phyloP scores from a whole-genome alignment of 2,113 vertebrate species.

The Ochotona princeps region DNA sequence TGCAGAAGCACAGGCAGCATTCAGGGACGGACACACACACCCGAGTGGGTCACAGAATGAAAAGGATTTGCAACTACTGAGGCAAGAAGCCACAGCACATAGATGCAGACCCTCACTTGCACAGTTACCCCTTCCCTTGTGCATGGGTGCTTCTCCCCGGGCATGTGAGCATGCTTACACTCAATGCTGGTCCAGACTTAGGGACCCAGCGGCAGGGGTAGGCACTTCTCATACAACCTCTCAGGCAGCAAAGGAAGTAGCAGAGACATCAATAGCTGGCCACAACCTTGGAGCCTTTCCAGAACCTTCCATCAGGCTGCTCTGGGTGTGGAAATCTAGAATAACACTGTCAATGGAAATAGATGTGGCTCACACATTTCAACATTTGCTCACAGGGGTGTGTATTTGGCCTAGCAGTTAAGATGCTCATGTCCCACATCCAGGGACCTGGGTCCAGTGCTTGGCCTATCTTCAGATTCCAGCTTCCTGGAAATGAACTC shows the following conservation, averaged over 20 bases:
- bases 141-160: neutral
- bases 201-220: neutral
- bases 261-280: neutral
- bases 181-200: neutral
- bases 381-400: neutral
- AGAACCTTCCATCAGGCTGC: neutral
- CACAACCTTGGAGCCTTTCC: neutral
- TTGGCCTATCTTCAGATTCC: no score
- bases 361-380: neutral
- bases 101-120: neutral
- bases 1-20: neutral
- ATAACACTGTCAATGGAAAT: neutral
- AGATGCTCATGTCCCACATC: no score
- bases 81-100: neutral
- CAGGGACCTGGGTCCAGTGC: no score
- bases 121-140: neutral
- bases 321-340: neutral
- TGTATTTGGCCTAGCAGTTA: no score
- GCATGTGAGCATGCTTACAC: neutral
- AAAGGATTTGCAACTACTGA: neutral
- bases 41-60: neutral
- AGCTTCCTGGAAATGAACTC: no score
- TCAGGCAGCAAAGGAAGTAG: neutral
- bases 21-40: neutral
- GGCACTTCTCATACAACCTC: neutral